Evolutionary conservation across 2,113 vertebrate species (phyloP).

Genomic region (Hippopotamus amphibius): DNA sequence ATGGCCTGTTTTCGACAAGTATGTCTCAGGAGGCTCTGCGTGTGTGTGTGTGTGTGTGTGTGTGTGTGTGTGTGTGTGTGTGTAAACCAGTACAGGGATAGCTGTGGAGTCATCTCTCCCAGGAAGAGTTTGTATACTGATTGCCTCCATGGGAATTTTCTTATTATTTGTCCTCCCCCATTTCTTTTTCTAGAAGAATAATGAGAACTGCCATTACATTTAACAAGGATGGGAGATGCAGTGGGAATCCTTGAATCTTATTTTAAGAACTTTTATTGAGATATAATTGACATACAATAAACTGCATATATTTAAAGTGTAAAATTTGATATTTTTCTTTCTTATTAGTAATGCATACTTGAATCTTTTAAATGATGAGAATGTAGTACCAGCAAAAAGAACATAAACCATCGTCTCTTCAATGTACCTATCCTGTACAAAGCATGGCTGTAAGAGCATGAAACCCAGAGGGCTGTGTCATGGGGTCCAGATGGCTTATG

Average conservation of each 20-base stretch:
- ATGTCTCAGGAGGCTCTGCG: background rate
- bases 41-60: background rate
- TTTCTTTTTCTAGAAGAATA: slow-evolving; percentile 45
- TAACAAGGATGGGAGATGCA: background rate
- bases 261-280: too few species aligned
- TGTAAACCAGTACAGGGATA: background rate
- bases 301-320: too few species aligned
- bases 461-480: background rate
- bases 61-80: background rate
- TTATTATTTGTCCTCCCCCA: background rate
- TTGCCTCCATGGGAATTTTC: slow-evolving; percentile 46
- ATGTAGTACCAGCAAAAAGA: background rate
- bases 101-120: background rate
- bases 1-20: background rate
- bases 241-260: background rate
- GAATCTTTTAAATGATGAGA: background rate
- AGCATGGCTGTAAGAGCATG: accelerated
- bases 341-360: too few species aligned
- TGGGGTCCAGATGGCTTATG: background rate
- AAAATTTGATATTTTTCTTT: too few species aligned
- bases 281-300: too few species aligned
- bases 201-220: background rate
- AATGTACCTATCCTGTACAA: background rate
- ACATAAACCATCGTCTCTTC: background rate
- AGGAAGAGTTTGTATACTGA: slow-evolving; percentile 39